phyloP scores from a whole-genome alignment of 2,113 vertebrate genomes.

The Aix galericulata region DNA sequence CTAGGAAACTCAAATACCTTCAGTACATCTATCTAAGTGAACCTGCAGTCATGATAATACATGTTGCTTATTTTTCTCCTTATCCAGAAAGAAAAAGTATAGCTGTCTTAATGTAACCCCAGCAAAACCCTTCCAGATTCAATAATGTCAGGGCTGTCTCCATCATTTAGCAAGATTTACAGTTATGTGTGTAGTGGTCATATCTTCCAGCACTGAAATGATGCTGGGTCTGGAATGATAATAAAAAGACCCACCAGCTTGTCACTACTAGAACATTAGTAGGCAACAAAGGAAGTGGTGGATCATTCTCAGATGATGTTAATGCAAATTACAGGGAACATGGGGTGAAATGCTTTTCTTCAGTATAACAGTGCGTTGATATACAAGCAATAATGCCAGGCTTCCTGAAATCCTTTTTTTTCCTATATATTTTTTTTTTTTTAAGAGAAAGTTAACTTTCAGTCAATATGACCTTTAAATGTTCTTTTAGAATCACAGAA shows the following conservation, averaged over 20 bases:
- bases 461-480: background rate
- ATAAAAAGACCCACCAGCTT: background rate
- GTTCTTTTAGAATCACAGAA: background rate
- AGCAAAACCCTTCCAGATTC: background rate
- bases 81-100: background rate
- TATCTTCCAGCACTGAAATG: background rate
- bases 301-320: background rate
- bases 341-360: background rate
- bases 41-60: background rate
- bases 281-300: background rate
- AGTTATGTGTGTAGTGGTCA: background rate
- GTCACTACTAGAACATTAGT: background rate
- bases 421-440: background rate
- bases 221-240: background rate
- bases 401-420: background rate
- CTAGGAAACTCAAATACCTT: background rate
- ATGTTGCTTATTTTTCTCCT: background rate
- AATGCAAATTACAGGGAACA: background rate
- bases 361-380: background rate
- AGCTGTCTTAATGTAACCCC: background rate
- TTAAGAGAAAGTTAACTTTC: background rate
- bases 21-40: background rate
- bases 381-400: background rate
- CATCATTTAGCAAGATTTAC: background rate
- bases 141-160: background rate